Base-by-base conservation (phyloP, 2,113 vertebrate species). In the sheep (Ovis aries) region DNA sequence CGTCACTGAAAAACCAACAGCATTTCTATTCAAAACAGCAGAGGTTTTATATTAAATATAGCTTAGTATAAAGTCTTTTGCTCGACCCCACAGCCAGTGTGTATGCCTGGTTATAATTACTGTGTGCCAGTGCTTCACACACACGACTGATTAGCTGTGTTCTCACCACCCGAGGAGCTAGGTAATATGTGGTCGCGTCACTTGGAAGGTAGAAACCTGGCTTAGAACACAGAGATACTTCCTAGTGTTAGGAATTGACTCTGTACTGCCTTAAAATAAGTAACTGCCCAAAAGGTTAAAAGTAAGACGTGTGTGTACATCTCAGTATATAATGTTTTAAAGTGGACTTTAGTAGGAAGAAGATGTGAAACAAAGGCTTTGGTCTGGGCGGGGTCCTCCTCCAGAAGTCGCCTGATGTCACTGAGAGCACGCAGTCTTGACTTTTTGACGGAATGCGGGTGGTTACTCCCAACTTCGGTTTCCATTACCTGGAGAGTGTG, bases 151-250 rank as follows among this genome's bases (percentile, higher is more conserved):
- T 36, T 7, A 4, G 4, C 5, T 29, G 33, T 6, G 62, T 50
- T 50, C 67, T 40, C 80, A 36, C 23, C 25, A 4, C 15, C 57
- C 6, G 5, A 17, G 52, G 40, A 21, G 29, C 29, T 2, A 17
- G 57, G 64, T 60, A 14, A 9, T 33, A 14, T 3, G 13, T 5
- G 53, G 64, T 62, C 9, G 0, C 0, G 0, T 1, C 23, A 40
- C 90, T 50, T 6, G 3, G 87, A 33, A 81, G 84, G 48, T 1
- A 60, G 77, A 53, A 81, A 13, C 45, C 77, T 67, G 60, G 78
- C 78, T 83, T n/a, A n/a, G 62, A 83, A 81, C 60, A 92, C 17
- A 10, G 15, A n/a, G 8, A 6, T 7, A 19, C 1, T 45, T 45
- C 45, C 45, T 5, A 50, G 1, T 1, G 27, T 52, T 23, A 45